A percentile compares a stretch with the other conserved stretches of the same genome.
These are phyloP conservation scores for Drosophila cardini DNA, from an alignment of 1,140 invertebrate genomes.

Conservation along the genomic window DNA sequence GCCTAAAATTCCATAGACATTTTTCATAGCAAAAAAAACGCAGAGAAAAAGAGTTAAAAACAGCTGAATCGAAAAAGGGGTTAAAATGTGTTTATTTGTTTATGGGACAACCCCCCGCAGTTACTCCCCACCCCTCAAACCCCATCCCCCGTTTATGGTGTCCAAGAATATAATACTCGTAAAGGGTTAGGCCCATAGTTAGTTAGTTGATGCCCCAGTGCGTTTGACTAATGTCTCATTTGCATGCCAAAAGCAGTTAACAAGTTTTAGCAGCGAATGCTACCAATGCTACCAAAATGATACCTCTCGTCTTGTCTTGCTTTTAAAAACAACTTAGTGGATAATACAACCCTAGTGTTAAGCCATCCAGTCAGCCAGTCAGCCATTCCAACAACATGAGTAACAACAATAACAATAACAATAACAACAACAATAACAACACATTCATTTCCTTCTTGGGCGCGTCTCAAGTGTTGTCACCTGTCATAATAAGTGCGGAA, in stretches of 20 bases:
- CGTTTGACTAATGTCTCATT: conserved; percentile 83
- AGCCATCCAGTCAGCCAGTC: conserved; percentile 67
- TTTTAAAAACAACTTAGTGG: conserved; percentile 83
- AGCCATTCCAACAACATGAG: conserved; percentile 4
- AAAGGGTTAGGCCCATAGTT: conserved; percentile 47
- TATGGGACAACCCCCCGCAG: conserved; percentile 59
- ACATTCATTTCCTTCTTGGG: conserved; percentile 78
- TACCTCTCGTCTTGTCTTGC: conserved; percentile 82
- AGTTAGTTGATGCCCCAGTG: conserved; percentile 67
- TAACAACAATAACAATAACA: conserved; percentile 10
- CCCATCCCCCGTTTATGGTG: not conserved
- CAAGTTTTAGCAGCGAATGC: conserved; percentile 59
- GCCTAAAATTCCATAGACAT: conserved; percentile 37
- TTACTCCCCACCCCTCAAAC: conserved; percentile 7
- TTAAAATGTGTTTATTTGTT: conserved; percentile 83
- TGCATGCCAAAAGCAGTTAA: conserved; percentile 83
- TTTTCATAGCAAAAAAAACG: conserved; percentile 4
- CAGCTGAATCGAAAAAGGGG: conserved; percentile 63
- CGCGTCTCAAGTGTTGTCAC: conserved; percentile 82
- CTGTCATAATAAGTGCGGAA: conserved; percentile 83
- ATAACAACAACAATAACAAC: conserved; percentile 52
- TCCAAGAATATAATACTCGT: conserved; percentile 5
- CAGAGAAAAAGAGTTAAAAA: not conserved
- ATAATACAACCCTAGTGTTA: conserved; percentile 81
- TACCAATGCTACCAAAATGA: conserved; percentile 63